Base-by-base conservation (phyloP, 53 echinoderm and acorn worm species). In the Temnopleurus reevesii region DNA sequence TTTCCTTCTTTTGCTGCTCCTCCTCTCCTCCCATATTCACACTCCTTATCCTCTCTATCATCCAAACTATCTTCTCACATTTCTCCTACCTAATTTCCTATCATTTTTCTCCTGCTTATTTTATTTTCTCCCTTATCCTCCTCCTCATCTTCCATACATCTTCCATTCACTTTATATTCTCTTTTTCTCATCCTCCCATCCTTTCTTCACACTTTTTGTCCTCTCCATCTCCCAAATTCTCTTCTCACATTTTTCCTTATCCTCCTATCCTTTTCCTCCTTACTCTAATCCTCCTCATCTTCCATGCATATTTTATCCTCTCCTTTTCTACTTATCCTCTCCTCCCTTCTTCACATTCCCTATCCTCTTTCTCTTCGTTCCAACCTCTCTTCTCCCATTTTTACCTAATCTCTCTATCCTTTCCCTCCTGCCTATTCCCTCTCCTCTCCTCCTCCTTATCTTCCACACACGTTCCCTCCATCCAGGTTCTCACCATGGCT, bases 401-500 rank as follows among this genome's bases (percentile, higher is more conserved):
- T 51, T 15, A 15, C 15, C 15, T 15, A 51, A 10, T 51, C 53
- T 15, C 53, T 51, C 53, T 51, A n/a, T 51, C 53, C 8, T 51
- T 15, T 51, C 53, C 53, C 8, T 15, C 53, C 15, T 51, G 53
- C 53, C 15, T 15, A 10, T 51, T 10, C 15, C 53, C n/a, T n/a
- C n/a, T n/a, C n/a, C n/a, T n/a, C n/a, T n/a, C n/a, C n/a, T n/a
- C n/a, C n/a, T n/a, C n/a, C n/a, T n/a, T n/a, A n/a, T n/a, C n/a
- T n/a, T n/a, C n/a, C n/a, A n/a, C n/a, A n/a, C n/a, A n/a, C n/a
- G n/a, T n/a, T n/a, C n/a, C n/a, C n/a, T n/a, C n/a, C n/a, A n/a
- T 66, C 46, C 19, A 97, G 97, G 97, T 97, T 58, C 92, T 97
- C 0, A 97, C 97, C 46, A 97, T 97, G 97, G 97, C 97, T 1